Evolutionary conservation across 2,113 vertebrate species (phyloP).

Genomic region (Myrmecophaga tridactyla): DNA sequence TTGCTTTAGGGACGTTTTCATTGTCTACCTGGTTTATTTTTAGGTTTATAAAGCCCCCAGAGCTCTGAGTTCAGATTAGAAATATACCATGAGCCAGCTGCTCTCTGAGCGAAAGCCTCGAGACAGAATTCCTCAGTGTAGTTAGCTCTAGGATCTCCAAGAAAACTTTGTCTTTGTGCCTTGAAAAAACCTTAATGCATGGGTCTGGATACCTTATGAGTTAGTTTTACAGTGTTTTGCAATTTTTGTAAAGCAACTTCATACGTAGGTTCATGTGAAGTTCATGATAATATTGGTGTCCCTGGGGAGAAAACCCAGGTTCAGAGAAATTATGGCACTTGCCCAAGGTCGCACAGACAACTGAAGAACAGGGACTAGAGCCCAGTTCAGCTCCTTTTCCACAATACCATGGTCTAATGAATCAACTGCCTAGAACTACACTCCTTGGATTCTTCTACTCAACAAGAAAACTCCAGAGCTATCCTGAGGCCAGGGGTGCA

Average conservation of each 20-base stretch:
- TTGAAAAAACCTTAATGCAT: not conserved
- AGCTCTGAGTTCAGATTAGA: not conserved
- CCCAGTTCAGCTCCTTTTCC: not conserved
- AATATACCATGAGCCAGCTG: not conserved
- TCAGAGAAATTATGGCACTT: not conserved
- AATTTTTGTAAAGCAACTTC: not conserved
- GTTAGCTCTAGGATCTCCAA: not conserved
- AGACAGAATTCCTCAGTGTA: not conserved
- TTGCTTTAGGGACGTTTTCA: not conserved
- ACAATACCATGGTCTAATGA: not conserved
- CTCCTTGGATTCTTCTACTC: not conserved
- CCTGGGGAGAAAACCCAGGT: not conserved
- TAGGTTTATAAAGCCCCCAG: not conserved
- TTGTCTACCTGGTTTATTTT: not conserved
- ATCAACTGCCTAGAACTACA: not conserved
- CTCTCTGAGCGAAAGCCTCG: not conserved
- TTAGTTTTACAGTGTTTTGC: not conserved
- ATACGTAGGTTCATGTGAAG: not conserved
- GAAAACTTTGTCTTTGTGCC: not conserved
- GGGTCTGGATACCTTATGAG: not conserved
- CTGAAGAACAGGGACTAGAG: not conserved
- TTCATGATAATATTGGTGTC: not conserved
- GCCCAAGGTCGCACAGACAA: not conserved
- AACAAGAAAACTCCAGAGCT: not conserved
- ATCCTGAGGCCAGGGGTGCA: not conserved